A percentile compares a stretch with the other conserved stretches of the same genome.
phyloP scores from a whole-genome alignment of 2,888 invertebrate species.

The Chironomus tentans region DNA sequence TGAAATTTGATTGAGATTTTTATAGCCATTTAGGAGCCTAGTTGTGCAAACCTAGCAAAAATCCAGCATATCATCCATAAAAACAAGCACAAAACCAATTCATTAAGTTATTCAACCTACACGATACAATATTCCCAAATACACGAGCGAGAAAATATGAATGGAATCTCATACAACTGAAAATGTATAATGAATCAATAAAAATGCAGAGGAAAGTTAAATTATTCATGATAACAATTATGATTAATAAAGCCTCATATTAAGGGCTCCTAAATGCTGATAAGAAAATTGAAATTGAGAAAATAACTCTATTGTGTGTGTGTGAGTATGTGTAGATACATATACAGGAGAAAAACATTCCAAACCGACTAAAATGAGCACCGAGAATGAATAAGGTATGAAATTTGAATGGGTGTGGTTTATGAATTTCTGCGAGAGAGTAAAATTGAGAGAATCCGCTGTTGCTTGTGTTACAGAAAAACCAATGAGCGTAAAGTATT shows the following conservation, averaged over 20 bases:
- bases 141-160: no score
- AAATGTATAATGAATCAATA: not conserved
- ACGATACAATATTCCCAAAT: no score
- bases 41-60: no score
- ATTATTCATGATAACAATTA: conserved; percentile 6
- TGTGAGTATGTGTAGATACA: not conserved
- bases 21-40: no score
- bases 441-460: not conserved
- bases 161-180: no score
- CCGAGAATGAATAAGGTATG: not conserved
- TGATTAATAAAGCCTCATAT: conserved; percentile 12
- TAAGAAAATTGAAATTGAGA: not conserved
- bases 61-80: no score
- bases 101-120: no score
- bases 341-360: not conserved
- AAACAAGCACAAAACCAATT: no score
- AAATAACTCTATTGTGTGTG: no score
- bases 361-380: not conserved
- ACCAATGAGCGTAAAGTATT: conserved; percentile 13
- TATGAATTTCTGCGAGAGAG: not conserved
- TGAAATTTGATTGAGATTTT: no score
- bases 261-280: not conserved
- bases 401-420: not conserved
- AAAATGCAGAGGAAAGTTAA: not conserved
- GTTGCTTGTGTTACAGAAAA: not conserved